Evolutionary conservation across 2,888 invertebrate species (phyloP).

Genomic region (Pandemis corylana): DNA sequence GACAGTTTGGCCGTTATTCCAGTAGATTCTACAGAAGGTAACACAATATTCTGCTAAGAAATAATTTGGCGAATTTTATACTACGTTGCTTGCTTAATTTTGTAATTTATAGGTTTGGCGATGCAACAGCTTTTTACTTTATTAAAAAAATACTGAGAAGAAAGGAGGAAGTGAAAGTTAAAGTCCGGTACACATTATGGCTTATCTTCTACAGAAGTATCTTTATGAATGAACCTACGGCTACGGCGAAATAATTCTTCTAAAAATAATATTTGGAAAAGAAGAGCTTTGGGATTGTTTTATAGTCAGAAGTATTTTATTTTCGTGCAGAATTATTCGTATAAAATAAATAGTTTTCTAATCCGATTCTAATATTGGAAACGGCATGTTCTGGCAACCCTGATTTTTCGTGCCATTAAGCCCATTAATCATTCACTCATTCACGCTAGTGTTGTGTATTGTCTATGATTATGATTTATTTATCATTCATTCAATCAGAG

Average conservation of each 20-base stretch:
- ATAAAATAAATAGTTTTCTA: background rate
- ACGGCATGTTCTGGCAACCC: slow-evolving; percentile 8
- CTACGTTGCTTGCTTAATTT: slow-evolving; percentile 34
- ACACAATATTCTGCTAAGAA: slow-evolving; percentile 28
- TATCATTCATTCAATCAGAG: slow-evolving; percentile 43
- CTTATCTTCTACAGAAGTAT: background rate
- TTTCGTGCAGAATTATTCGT: background rate
- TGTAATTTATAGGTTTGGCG: slow-evolving; percentile 26
- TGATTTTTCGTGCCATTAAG: background rate
- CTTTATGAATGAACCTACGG: background rate
- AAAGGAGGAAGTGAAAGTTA: slow-evolving; percentile 56
- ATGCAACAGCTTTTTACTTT: slow-evolving; percentile 28
- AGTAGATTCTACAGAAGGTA: slow-evolving; percentile 60
- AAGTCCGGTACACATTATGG: slow-evolving; percentile 31
- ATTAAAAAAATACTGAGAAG: slow-evolving; percentile 36
- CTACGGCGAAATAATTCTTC: background rate
- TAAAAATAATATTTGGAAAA: background rate
- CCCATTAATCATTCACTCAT: slow-evolving; percentile 26
- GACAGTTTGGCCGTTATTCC: slow-evolving; percentile 60
- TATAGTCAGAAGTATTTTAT: background rate
- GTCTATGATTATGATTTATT: slow-evolving; percentile 39
- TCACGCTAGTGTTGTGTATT: slow-evolving; percentile 32
- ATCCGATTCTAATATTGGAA: slow-evolving; percentile 26
- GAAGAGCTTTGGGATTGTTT: background rate
- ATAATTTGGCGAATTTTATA: slow-evolving; percentile 12